Base-by-base conservation (phyloP, 1,140 invertebrate genomes). In the Dryas iulia region DNA sequence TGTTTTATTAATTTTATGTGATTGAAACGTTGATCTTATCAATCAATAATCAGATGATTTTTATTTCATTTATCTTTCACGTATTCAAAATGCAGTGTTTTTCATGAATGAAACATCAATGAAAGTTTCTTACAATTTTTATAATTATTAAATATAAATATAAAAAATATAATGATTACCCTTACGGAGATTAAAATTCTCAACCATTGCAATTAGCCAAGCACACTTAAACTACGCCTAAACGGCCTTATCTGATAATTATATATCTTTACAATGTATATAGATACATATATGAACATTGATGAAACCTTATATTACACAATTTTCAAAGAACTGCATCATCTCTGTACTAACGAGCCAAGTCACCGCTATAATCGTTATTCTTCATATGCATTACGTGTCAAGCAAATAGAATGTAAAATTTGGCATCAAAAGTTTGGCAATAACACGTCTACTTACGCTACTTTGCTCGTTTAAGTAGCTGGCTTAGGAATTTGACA, bases 401-500 rank as follows among this genome's bases (percentile, higher is more conserved):
- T 47, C 39, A 47, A 18, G 39, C 39, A n/a, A 47, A 6, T 14
- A 21, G 39, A 47, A 18, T 47, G 14, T 47, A 47, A 47, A 47
- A 54, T 63, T 52, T 54, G 28, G 30, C 28, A 33, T 53, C 26
- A n/a, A 53, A 18, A 25, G 59, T 64, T 69, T 69, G 60, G 67
- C 67, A 64, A 64, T 64, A 30, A 62, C 60, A 25, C 4, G 39
- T 62, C 66, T 61, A 67, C 54, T 30, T 52, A 14, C 10, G 66
- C 60, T 69, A 63, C 61, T 52, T 30, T 21, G 24, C 58, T 30
- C 65, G 67, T 74, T 78, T 83, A 82, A 83, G 86, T 87, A 89
- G 84, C 85, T 64, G 81, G 61, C 75, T 67, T 56, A 56, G 80
- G 85, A 86, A 84, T 88, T 78, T 88, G 89, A 85, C 89, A 91